These are phyloP conservation scores for Eleginops maclovinus DNA, from an alignment of 2,113 vertebrate species.

Conservation along the genomic window DNA sequence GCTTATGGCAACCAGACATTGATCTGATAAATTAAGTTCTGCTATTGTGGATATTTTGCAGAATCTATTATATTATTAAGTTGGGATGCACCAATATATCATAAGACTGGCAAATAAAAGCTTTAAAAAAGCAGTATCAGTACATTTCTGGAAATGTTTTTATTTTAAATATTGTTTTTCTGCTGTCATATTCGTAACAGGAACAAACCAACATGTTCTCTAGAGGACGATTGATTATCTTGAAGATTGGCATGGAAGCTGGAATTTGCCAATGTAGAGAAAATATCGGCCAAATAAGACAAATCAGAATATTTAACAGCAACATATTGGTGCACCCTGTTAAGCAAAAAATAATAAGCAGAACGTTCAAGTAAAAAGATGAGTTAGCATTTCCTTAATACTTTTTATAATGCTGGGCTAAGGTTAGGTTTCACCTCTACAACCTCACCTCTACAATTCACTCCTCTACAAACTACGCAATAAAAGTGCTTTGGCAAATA, in stretches of 20 bases:
- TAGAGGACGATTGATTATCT: constrained; percentile 17
- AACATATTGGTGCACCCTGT: constrained; percentile 32
- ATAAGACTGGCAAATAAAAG: constrained; percentile 4
- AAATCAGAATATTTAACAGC: not conserved
- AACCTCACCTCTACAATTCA: constrained; percentile 32
- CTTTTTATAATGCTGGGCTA: constrained; percentile 41
- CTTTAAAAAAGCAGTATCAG: constrained; percentile 1
- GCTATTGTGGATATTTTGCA: constrained; percentile 27
- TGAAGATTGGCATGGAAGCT: constrained; percentile 21
- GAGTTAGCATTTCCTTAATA: constrained; percentile 39
- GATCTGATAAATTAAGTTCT: not conserved
- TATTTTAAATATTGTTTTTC: not conserved
- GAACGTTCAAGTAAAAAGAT: constrained; percentile 73
- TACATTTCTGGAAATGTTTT: constrained; percentile 6
- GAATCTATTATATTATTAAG: constrained; percentile 20
- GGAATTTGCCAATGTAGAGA: not conserved
- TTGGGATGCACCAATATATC: constrained; percentile 13
- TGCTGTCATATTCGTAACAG: not conserved
- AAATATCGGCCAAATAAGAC: constrained; percentile 5
- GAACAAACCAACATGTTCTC: not conserved
- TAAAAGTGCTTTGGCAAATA: constrained; percentile 82
- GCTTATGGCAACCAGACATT: not conserved
- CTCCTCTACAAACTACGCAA: constrained; percentile 21
- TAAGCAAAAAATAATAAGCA: constrained; percentile 23
- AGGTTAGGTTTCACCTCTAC: constrained; percentile 26